A percentile compares a stretch with the other conserved stretches of the same genome.
These are phyloP conservation scores for Ephestia elutella DNA, from an alignment of 1,140 invertebrate genomes.

Conservation along the genomic window DNA sequence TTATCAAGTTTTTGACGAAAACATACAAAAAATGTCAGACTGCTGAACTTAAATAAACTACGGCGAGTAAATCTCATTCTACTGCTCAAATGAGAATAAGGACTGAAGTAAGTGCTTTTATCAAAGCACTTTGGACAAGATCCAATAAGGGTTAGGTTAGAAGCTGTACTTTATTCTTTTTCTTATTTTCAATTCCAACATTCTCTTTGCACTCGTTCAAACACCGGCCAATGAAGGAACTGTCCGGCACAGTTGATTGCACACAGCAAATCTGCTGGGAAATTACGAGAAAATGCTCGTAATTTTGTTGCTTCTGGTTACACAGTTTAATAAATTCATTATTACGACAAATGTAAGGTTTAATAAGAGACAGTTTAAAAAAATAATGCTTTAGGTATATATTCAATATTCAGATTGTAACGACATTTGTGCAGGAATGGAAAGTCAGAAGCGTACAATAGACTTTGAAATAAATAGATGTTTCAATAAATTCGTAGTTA, in stretches of 20 bases:
- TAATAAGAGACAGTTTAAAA: no score
- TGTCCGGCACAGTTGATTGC: background rate
- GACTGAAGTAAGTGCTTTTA: background rate
- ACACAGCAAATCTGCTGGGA: background rate
- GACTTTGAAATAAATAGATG: no score
- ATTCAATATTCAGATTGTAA: no score
- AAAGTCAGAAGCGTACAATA: no score
- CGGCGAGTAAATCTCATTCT: background rate
- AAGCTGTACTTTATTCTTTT: background rate
- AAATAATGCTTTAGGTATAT: no score
- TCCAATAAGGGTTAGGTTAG: conserved; percentile 2
- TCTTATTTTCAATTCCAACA: background rate
- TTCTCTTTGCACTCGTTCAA: background rate
- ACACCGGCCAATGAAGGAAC: conserved; percentile 1
- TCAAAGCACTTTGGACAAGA: background rate
- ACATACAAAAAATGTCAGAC: no score
- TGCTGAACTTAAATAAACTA: no score
- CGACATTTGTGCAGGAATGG: no score
- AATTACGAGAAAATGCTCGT: background rate
- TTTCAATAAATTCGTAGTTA: no score
- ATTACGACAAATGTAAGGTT: no score
- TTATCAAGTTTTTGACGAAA: no score
- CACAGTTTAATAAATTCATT: background rate
- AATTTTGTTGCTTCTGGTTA: background rate
- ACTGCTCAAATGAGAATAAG: background rate